Conservation (phyloP, 2,113 vertebrate genomes). For the Xiphophorus couchianus region DNA sequence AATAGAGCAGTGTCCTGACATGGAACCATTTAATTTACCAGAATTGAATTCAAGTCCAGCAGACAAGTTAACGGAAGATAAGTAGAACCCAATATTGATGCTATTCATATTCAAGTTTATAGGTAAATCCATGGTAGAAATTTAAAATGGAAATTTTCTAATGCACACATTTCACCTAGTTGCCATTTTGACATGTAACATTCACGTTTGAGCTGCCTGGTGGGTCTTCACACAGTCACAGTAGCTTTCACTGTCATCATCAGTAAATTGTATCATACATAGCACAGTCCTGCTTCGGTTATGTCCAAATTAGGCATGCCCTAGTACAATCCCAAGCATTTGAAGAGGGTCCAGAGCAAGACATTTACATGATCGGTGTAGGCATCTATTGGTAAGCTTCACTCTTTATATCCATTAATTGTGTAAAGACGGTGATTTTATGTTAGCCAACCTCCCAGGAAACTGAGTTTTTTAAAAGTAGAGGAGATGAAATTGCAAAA, state of each 20-base stretch:
- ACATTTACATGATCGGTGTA: too few species aligned
- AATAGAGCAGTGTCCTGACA: neutral
- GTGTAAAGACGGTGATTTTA: too few species aligned
- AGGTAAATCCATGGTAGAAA: rapidly evolving
- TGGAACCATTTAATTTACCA: neutral
- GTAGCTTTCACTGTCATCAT: neutral
- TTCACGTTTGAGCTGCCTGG: slow-evolving; percentile 25
- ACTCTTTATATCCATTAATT: neutral
- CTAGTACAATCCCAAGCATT: neutral
- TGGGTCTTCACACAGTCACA: neutral
- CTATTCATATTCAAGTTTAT: neutral
- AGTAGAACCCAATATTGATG: neutral
- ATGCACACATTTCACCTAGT: neutral
- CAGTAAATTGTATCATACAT: neutral
- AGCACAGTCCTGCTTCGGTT: neutral
- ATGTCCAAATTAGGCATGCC: too few species aligned
- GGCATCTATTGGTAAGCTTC: neutral
- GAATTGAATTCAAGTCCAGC: slow-evolving; percentile 3
- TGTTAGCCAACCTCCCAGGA: neutral
- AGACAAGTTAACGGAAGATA: neutral
- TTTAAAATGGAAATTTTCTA: neutral
- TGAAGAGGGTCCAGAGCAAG: neutral
- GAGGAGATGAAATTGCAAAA: too few species aligned
- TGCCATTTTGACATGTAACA: neutral
- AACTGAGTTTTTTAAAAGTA: neutral